Conservation (phyloP, 2,888 invertebrate species). For the Ophraella communa region DNA sequence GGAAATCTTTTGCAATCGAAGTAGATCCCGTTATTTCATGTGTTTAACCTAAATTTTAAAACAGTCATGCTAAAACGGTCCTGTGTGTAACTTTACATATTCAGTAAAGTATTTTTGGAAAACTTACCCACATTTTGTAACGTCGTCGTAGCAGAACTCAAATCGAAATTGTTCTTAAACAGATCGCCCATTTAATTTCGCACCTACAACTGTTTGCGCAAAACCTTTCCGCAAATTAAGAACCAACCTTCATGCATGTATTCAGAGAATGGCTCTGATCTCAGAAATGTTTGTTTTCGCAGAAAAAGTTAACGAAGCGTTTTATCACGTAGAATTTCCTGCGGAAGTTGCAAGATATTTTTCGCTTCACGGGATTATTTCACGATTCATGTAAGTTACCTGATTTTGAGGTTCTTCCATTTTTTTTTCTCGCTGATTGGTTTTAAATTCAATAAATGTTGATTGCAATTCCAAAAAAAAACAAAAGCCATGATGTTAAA, state of each 20-base stretch:
- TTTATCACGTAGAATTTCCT: constrained; percentile 52
- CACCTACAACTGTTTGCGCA: neutral
- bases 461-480: neutral
- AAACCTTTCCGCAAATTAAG: neutral
- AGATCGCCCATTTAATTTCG: neutral
- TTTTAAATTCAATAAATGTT: constrained; percentile 10
- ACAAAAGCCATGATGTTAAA: neutral
- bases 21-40: too few relatives aligned
- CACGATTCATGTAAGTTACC: constrained; percentile 40
- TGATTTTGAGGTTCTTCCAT: constrained; percentile 38
- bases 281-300: constrained; percentile 37
- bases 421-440: constrained; percentile 15
- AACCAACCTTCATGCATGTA: constrained; percentile 34
- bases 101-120: neutral
- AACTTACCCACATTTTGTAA: neutral
- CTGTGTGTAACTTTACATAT: too few relatives aligned
- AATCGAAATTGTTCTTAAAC: neutral
- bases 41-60: too few relatives aligned
- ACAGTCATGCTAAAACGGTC: too few relatives aligned
- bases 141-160: neutral
- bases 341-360: constrained; percentile 46
- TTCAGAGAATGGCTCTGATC: constrained; percentile 41
- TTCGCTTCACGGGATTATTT: constrained; percentile 47
- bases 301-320: constrained; percentile 54
- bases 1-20: too few relatives aligned